Evolutionary conservation across 2,113 vertebrate genomes (phyloP), one percentile per base, ranked within the genome.

Genomic region (Climacteris rufus): DNA sequence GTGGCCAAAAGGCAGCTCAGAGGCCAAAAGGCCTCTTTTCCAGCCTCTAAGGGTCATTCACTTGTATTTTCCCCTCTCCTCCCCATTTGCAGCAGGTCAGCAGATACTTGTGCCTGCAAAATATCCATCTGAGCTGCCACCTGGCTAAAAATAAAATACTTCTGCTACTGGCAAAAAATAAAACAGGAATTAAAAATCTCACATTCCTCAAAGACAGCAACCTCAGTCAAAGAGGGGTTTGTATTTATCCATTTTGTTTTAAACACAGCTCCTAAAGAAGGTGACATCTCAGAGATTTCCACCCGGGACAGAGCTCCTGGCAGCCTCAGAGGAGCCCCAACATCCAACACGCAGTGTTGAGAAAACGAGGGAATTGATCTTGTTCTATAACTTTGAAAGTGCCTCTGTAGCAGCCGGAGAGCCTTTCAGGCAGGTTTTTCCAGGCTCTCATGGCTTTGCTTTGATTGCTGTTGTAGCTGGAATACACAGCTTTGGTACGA

Each of bases 341-440:
- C 45, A 71, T 68, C 47, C 74, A 83, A 47, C 64, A 77, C 0
- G 0, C 28, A 57, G 52, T 33, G 40, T 86, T 93, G 27, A 77
- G 59, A 91, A 77, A 59, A 68, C 54, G 64, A 86, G 15, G 7
- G 60, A 83, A 86, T 82, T 95, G 93, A 91, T 96, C 71, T 78
- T 54, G 14, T 84, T 68, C 20, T 18, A 86, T 35, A 78, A 49
- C 74, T 95, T 87, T 85, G 77, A 95, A 96, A 90, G 49, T 49
- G 61, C 63, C 82, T 82, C 81, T 80, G 60, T 45, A 59, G 83
- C 80, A 90, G 40, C 35, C 31, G 7, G 57, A 89, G 59, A 95
- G 81, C 86, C 95, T 95, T 96, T 96, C 96, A 95, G 96, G 94
- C 83, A 93, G 90, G 39, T 61, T 87, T 94, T 60, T 89, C 88